phyloP scores from a whole-genome alignment of 1,140 invertebrate species.

The Drosophila bocqueti region DNA sequence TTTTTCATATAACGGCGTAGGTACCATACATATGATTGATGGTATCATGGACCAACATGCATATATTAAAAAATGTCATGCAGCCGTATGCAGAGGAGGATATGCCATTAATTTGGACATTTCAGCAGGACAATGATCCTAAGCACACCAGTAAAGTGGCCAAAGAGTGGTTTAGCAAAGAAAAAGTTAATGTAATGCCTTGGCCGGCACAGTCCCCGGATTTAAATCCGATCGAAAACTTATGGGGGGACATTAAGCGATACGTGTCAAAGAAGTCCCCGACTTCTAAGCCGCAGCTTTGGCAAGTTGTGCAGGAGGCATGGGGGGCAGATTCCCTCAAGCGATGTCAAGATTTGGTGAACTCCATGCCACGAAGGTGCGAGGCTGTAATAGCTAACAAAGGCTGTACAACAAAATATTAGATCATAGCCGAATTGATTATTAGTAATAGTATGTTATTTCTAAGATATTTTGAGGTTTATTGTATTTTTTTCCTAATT shows the following conservation, averaged over 20 bases:
- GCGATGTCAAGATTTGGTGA: conserved; percentile 4
- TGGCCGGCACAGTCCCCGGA: no score
- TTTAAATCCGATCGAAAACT: no score
- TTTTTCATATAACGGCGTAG: background rate
- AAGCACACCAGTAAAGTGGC: no score
- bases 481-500: background rate
- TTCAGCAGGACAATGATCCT: no score
- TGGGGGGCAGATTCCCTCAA: conserved; percentile 1
- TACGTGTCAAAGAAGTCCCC: background rate
- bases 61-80: no score
- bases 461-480: background rate
- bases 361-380: no score
- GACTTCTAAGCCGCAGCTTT: conserved; percentile 9
- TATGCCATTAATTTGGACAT: no score
- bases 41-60: no score
- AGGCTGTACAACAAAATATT: conserved; percentile 4
- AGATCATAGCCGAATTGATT: background rate
- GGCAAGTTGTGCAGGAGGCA: background rate
- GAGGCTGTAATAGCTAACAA: conserved; percentile 2
- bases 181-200: no score
- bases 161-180: no score
- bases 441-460: background rate
- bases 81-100: no score
- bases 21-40: conserved; percentile 10
- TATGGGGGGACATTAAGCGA: background rate